A percentile compares a stretch with the other conserved stretches of the same genome.
Evolutionary conservation across 53 echinoderm and acorn worm species (phyloP).

Genomic region (Antedon mediterranea): DNA sequence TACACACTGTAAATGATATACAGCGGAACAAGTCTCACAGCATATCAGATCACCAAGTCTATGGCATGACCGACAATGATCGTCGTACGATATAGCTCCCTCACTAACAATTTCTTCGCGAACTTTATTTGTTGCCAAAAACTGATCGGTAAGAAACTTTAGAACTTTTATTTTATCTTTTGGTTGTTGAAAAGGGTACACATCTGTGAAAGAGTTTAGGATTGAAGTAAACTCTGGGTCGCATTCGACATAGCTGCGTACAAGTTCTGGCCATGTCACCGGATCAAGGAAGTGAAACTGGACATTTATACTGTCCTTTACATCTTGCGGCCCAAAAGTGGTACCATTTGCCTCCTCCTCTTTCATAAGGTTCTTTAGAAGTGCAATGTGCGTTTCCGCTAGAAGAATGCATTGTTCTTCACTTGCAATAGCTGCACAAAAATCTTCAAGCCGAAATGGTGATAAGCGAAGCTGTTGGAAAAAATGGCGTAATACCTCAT

Average conservation of each 20-base stretch:
- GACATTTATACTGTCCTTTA: conserved; percentile 83
- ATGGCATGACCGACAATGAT: conserved; percentile 90
- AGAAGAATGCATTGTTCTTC: conserved; percentile 81
- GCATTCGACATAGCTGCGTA: conserved; percentile 74
- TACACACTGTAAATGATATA: conserved; percentile 91
- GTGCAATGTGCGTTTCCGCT: conserved; percentile 69
- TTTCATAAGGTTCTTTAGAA: conserved; percentile 54
- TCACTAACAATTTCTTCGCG: conserved; percentile 93
- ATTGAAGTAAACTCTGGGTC: conserved; percentile 60
- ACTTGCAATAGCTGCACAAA: conserved; percentile 80
- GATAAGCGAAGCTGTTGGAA: conserved; percentile 75
- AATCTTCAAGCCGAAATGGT: conserved; percentile 91
- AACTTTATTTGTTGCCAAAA: conserved; percentile 77
- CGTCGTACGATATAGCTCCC: conserved; percentile 95
- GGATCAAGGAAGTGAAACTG: conserved; percentile 86
- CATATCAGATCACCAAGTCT: conserved; percentile 88
- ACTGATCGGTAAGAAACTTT: conserved; percentile 82
- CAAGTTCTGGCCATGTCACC: conserved; percentile 95
- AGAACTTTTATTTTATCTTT: conserved; percentile 69
- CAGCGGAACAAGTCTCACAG: conserved; percentile 95
- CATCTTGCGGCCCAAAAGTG: conserved; percentile 91
- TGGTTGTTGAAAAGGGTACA: conserved; percentile 64
- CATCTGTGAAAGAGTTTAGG: conserved; percentile 56
- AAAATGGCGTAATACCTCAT: conserved; percentile 87
- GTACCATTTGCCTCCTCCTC: conserved; percentile 85